Evolutionary conservation across 2,797 vertebrate species (phyloP), one percentile per base, ranked within the genome.

Genomic region (Ambastaia sidthimunki): DNA sequence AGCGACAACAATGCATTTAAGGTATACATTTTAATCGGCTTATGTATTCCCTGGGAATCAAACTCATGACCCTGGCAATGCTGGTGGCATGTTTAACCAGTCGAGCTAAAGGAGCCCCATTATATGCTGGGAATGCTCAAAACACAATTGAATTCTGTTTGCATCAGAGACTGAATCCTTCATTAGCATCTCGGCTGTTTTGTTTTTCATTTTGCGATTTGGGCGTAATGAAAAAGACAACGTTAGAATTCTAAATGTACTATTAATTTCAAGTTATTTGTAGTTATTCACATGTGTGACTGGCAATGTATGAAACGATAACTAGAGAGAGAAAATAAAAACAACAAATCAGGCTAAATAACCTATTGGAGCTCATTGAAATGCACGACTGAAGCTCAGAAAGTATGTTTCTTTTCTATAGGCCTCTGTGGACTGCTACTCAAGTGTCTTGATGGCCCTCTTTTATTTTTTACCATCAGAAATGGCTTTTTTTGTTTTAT

Each of bases 61-160:
- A 78, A 62, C 57, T 23, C 25, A 4, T 50, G 47, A 60, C 57
- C 50, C 23, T 28, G 48, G 52, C 44, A 41, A 48, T 60, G 28
- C 67, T 41, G 10, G 41, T 44, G 2, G 63, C 74, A 19, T 13
- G 50, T 52, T 60, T 18, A 11, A 25, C 25, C 50, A 76, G 41
- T 44, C 10, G 9, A 44, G 63, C 70, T 72, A 41, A 54, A 55
- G 5, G 11, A 55, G 55, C 48, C 50, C 25, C 34, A 7, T 67
- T 18, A 89, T 72, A 85, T 74, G 85, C 71, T 79, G 78, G 82
- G 70, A 88, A 85, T 0, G 57, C 74, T 87, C 80, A 80, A 83
- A 89, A 90, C 83, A 76, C 18, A 86, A 88, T 88, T 91, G 83
- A 81, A 89, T 90, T 77, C 84, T 85, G 79, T 89, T 83, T 85